Evolutionary conservation across 2,888 invertebrate genomes (phyloP).

Genomic region (Lymantria monacha): DNA sequence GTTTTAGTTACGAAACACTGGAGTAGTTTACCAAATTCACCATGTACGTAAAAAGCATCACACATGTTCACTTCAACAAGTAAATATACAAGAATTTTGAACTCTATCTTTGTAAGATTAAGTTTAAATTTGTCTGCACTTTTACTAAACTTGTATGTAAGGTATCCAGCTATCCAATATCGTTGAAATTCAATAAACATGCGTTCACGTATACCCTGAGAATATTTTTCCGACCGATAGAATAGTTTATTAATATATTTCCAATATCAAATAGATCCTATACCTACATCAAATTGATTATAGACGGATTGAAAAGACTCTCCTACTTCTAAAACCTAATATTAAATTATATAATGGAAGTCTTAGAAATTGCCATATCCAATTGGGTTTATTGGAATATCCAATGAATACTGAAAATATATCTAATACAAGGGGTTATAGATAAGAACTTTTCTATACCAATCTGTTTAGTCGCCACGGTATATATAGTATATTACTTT

Average conservation of each 20-base stretch:
- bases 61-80: conserved; percentile 4
- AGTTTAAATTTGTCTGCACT: conserved; percentile 1
- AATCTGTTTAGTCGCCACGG: no score
- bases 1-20: conserved; percentile 22
- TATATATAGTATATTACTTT: no score
- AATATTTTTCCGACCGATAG: not conserved
- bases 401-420: no score
- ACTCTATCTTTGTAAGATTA: not conserved
- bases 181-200: conserved; percentile 42
- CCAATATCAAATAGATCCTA: no score
- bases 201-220: conserved; percentile 23
- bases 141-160: conserved; percentile 9
- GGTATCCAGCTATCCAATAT: conserved; percentile 26
- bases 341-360: no score
- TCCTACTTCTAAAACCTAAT: no score
- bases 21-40: conserved; percentile 36
- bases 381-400: no score
- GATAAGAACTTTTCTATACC: no score
- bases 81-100: not conserved
- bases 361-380: no score
- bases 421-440: no score
- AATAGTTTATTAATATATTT: conserved; percentile 30
- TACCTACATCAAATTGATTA: no score
- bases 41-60: not conserved
- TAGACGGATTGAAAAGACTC: no score